A percentile compares a stretch with the other conserved stretches of the same genome.
phyloP scores from a whole-genome alignment of 30 jellyfish, hydroid and myxozoan species.

The Nemopilema nomurai region DNA sequence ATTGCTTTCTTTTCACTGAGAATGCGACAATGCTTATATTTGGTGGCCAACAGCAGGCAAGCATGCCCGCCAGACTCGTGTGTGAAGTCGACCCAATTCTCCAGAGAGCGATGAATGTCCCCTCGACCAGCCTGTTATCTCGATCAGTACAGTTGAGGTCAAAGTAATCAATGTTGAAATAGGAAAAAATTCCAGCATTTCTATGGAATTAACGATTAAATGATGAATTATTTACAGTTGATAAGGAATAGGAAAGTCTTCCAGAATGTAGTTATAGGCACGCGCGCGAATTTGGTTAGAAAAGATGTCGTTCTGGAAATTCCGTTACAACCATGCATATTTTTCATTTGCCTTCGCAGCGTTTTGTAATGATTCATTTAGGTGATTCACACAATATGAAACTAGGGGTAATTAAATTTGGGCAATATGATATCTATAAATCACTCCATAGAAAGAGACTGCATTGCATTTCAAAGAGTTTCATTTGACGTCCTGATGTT shows the following conservation, averaged over 20 bases:
- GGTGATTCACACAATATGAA: neutral
- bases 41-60: neutral
- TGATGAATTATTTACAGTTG: slow-evolving; percentile 35
- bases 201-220: slow-evolving; percentile 23
- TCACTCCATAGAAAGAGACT: too few relatives aligned
- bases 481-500: too few relatives aligned
- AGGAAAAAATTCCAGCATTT: slow-evolving; percentile 29
- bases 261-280: slow-evolving; percentile 5
- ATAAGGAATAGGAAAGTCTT: slow-evolving; percentile 11
- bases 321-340: neutral
- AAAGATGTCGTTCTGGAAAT: neutral
- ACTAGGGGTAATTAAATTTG: too few relatives aligned
- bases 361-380: too few relatives aligned
- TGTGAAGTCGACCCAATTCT: neutral
- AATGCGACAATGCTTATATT: too few relatives aligned
- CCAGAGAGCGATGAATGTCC: neutral
- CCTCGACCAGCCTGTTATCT: neutral
- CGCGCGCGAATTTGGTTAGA: neutral
- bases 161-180: neutral
- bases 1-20: too few relatives aligned
- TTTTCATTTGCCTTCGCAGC: neutral
- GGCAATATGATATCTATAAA: too few relatives aligned
- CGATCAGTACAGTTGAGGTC: slow-evolving; percentile 1
- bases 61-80: neutral
- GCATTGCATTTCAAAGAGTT: too few relatives aligned